Evolutionary conservation across 2,797 vertebrate genomes (phyloP), one percentile per base, ranked within the genome.

Genomic region (Xenopus petersii): DNA sequence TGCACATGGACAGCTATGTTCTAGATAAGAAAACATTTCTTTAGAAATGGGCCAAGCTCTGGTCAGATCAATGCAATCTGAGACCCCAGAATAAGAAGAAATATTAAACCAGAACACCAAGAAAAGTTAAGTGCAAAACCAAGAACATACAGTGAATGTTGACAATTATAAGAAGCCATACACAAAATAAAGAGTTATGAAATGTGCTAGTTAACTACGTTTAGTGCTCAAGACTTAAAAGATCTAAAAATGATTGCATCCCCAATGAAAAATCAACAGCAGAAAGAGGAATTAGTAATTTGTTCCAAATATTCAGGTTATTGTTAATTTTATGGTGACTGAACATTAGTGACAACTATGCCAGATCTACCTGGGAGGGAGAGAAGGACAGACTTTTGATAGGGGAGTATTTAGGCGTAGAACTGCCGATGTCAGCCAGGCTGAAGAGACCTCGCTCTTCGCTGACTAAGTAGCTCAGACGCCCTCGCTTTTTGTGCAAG

Each of bases 381-480:
- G 95, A 96, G 94, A 95, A 96, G 84, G 92, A 92, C 68, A 95
- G 93, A 85, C 88, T 89, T 96, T 93, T 95, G 90, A 89, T 86
- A 89, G 92, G 88, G 87, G 92, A 92, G 80, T 83, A 24, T 88
- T 93, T 93, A 82, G 94, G 89, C 83, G 91, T 88, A 82, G 94
- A 93, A 82, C 88, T 92, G 92, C 86, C 88, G 88, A 85, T 83
- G 83, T 87, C 91, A 88, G 88, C 88, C 87, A 91, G 81, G 81
- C 83, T 76, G 85, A 87, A 85, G 86, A 86, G 67, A 82, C 86
- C 88, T 87, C 82, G 55, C 66, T 87, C 87, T 81, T 86, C 90
- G 85, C 83, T 78, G 71, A 89, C 81, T 87, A 84, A 80, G 75
- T 86, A 87, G 86, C 87, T 79, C 82, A 82, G 80, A 74, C 81